phyloP scores from a whole-genome alignment of 2,797 vertebrate species.

The Peromyscus melanophrys region DNA sequence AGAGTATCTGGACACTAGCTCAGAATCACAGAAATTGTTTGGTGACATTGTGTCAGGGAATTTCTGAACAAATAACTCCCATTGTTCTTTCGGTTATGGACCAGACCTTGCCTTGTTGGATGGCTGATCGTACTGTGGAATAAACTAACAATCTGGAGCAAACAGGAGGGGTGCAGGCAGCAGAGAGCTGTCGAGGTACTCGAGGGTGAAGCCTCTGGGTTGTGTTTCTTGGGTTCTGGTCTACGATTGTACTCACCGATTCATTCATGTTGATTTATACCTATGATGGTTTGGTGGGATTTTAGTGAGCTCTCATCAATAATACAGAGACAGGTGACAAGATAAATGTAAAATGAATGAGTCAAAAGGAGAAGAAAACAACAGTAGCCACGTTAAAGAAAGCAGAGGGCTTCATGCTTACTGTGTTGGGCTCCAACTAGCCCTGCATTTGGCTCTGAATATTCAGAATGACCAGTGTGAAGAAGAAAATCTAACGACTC shows the following conservation, averaged over 20 bases:
- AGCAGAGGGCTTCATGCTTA: neutral
- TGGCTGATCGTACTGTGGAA: neutral
- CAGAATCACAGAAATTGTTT: neutral
- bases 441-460: neutral
- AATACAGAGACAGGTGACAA: neutral
- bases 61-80: no score
- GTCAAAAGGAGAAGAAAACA: neutral
- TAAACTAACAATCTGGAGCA: neutral
- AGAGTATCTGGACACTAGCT: neutral
- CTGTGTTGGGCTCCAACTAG: rapidly evolving
- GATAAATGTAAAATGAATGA: neutral
- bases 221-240: neutral
- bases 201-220: neutral
- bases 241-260: neutral
- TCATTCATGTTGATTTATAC: neutral
- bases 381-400: rapidly evolving
- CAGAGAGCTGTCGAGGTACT: no score
- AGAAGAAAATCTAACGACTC: neutral
- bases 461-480: neutral
- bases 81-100: neutral
- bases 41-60: neutral
- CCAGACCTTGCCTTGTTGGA: no score
- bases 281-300: neutral
- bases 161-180: neutral
- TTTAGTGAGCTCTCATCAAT: neutral